Base-by-base conservation (phyloP, 2,888 invertebrate genomes). In the Heliothis peltigera region DNA sequence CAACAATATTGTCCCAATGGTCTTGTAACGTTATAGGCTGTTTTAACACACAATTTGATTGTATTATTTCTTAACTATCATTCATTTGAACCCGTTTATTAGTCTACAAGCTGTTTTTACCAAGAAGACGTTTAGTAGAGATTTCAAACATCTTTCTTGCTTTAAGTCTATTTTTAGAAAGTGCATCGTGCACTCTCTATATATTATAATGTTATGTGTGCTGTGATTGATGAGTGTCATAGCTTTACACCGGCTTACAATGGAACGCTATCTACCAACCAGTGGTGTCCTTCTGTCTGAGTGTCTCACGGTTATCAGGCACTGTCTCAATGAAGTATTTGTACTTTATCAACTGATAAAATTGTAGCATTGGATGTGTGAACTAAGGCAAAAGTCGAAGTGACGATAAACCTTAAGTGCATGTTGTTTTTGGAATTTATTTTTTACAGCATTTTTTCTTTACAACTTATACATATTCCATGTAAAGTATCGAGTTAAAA, bases 231-330 rank as follows among this genome's bases (percentile, higher is more conserved):
- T 57, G 15, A 49, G 61, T 46, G 19, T 44, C 18, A 18, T 17
- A 19, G n/a, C 43, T 61, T 22, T 57, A 67, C 35, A 74, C 60
- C 0, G 46, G 57, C 56, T 74, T 67, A 71, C 12, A 32, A 44
- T 47, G 15, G 43, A 58, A 32, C 53, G 72, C 32, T 73, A 57
- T 73, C n/a, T n/a, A 21, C 17, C 12, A 35, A 21, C 17, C 51
- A 18, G 17, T 75, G 52, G 63, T 44, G 56, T 75, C 35, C 63
- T 55, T 42, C n/a, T 32, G 58, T 75, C 70, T 70, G 70, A 72
- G 58, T 70, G 51, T 69, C 43, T 62, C 54, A 43, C 42, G 4
- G 22, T 68, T 74, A 74, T 71, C 75, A 22, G 4, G 8, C 49
- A 22, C 71, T 58, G 71, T 68, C 60, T 42, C 46, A 19, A 43